Conservation (phyloP, 2,797 vertebrate genomes). For the Propithecus perrieri region DNA sequence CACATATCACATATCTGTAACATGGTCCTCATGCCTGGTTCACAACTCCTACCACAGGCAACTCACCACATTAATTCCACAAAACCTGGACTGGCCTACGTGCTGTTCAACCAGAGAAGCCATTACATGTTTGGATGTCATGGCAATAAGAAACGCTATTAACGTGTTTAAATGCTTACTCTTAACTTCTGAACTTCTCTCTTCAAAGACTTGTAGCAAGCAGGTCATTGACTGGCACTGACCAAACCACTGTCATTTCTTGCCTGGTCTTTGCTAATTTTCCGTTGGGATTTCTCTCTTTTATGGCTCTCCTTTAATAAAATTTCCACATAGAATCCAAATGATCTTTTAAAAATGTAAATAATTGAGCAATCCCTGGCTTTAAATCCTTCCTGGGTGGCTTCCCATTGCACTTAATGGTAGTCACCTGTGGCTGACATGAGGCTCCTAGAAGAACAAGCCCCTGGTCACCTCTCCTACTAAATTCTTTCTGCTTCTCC, state of each 20-base stretch:
- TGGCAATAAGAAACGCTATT: not conserved
- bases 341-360: not conserved
- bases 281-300: not conserved
- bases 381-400: not conserved
- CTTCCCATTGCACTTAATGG: not conserved
- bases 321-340: not conserved
- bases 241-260: not conserved
- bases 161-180: not conserved
- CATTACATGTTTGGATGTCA: not conserved
- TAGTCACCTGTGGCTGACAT: not conserved
- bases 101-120: not conserved
- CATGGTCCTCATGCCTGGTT: not conserved
- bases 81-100: not conserved
- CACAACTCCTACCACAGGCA: not conserved
- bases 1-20: not conserved
- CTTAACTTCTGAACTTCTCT: not conserved
- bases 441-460: not conserved
- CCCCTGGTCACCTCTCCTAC: not conserved
- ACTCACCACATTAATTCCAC: not conserved
- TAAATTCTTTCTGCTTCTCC: not conserved
- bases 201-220: not conserved
- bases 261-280: not conserved
- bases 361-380: not conserved
- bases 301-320: not conserved
- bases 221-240: not conserved